phyloP scores from a whole-genome alignment of 2,888 invertebrate genomes.

The Trimorus sp. region DNA sequence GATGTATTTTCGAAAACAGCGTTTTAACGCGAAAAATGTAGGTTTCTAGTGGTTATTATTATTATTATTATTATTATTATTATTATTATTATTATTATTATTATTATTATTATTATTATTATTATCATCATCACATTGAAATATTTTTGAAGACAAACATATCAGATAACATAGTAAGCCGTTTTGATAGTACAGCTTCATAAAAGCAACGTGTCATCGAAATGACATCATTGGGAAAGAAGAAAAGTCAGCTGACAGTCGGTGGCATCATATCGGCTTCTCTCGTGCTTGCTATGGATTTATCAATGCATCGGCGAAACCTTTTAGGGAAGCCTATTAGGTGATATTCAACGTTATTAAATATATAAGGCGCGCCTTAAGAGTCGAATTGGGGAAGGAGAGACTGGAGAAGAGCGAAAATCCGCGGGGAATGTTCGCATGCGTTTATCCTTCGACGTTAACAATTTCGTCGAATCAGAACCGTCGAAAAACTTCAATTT shows the following conservation, averaged over 20 bases:
- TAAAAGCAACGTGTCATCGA: slow-evolving; percentile 30
- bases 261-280: slow-evolving; percentile 60
- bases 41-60: too few species aligned
- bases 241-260: slow-evolving; percentile 65
- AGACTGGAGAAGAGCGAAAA: slow-evolving; percentile 8
- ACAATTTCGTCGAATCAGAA: background rate
- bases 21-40: too few species aligned
- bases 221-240: slow-evolving; percentile 44
- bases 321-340: slow-evolving; percentile 78
- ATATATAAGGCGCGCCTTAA: slow-evolving; percentile 69
- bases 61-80: too few species aligned
- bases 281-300: slow-evolving; percentile 72
- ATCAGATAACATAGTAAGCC: slow-evolving; percentile 13
- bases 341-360: slow-evolving; percentile 79
- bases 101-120: too few species aligned
- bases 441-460: background rate
- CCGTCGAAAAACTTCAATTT: too few species aligned
- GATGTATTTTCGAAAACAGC: too few species aligned
- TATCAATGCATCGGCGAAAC: slow-evolving; percentile 79
- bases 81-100: too few species aligned
- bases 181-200: slow-evolving; percentile 24
- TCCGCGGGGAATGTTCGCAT: background rate
- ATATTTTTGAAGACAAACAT: background rate
- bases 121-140: background rate
- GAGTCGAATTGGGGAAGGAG: slow-evolving; percentile 19